Evolutionary conservation across 2,888 invertebrate species (phyloP), one percentile per base, ranked within the genome.

Genomic region (Drosophila meridiana): DNA sequence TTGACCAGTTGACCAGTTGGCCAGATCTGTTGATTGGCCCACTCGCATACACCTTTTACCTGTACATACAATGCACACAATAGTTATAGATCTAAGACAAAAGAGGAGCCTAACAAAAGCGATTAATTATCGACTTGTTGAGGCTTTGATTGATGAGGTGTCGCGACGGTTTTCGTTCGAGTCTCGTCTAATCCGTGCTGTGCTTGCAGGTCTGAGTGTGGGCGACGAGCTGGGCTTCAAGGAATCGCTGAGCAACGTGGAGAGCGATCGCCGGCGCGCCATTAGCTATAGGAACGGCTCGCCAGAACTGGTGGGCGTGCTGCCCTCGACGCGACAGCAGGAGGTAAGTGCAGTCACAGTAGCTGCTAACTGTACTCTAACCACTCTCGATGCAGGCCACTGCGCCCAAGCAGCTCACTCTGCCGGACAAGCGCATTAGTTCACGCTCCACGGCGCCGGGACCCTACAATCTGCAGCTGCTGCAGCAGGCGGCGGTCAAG

Each of bases 141-240:
- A 8, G 3, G 57, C 30, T 42, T 64, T 77, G 75, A 77, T 76
- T 78, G 76, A 76, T 75, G 66, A 53, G 50, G 32, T 62, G 45
- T 56, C 57, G 50, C 38, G 36, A 11, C 43, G 9, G 30, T 4
- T 48, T 26, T 40, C 34, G 53, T 42, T 38, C 20, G 74, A 67
- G 57, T 59, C 58, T 6, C 32, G 68, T 4, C 34, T 64, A 71
- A 82, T 58, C 34, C n/a, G 11, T 53, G 61, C 20, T 64, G 72
- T 68, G 55, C 32, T 78, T 84, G 36, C 73, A 97, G 97, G 97
- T 81, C 97, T 98, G 93, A 97, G 96, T 90, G 93, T 97, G 20
- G 97, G 97, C 20, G 97, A 98, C 90, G 97, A 97, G 92, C 93
- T 97, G 71, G 97, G 97, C 34, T 97, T 98, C 91, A 95, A 95